Evolutionary conservation across 2,888 invertebrate genomes (phyloP).

Genomic region (Euzetes globulus): DNA sequence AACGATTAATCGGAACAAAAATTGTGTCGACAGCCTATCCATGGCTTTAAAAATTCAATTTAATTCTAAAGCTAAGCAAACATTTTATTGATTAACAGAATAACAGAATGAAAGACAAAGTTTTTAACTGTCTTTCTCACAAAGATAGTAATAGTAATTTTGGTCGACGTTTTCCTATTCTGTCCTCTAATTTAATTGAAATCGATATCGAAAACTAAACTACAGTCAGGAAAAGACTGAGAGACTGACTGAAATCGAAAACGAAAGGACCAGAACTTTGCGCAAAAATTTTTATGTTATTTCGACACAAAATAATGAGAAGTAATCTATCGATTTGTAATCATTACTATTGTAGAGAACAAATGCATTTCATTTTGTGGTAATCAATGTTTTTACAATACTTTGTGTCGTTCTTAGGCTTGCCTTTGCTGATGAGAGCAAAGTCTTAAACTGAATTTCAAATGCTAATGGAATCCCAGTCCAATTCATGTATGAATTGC

Average conservation of each 20-base stretch:
- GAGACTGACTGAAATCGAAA: background rate
- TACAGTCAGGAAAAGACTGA: background rate
- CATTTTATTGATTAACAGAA: too few species aligned
- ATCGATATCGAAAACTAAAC: background rate
- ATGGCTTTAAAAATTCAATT: too few species aligned
- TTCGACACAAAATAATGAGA: slow-evolving; percentile 20
- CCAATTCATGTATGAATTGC: background rate
- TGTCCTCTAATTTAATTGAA: background rate
- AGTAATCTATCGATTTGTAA: slow-evolving; percentile 22
- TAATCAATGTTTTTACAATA: slow-evolving; percentile 21
- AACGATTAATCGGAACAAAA: too few species aligned
- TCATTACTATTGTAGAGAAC: slow-evolving; percentile 18
- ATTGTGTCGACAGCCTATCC: too few species aligned
- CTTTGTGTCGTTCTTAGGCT: background rate
- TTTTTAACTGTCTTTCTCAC: too few species aligned
- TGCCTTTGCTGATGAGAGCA: background rate
- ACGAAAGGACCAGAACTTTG: background rate
- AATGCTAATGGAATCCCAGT: background rate
- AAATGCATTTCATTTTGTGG: slow-evolving; percentile 19
- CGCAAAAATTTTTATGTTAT: background rate
- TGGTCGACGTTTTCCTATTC: background rate
- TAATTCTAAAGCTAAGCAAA: too few species aligned
- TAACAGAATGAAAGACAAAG: too few species aligned
- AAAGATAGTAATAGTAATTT: too few species aligned
- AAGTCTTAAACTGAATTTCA: background rate